A percentile compares a stretch with the other conserved stretches of the same genome.
Conservation (phyloP, 1,140 invertebrate genomes). For the Bombyx mandarina region DNA sequence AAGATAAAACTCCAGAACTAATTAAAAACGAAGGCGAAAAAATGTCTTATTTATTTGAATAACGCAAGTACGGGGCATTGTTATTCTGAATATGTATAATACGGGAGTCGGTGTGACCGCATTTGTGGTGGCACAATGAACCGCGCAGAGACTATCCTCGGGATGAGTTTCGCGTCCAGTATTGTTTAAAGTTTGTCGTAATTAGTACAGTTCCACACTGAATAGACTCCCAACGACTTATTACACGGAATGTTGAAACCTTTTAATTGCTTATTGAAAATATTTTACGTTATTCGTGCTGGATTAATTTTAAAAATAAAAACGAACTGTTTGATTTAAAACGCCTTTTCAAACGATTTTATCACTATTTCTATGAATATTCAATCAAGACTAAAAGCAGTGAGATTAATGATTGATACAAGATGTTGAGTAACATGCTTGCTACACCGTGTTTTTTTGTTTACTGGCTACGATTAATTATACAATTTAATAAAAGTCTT, state of each 20-base stretch:
- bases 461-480: too few relatives aligned
- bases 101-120: constrained; percentile 62
- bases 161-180: constrained; percentile 68
- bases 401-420: too few relatives aligned
- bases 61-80: constrained; percentile 55
- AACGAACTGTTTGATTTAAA: too few relatives aligned
- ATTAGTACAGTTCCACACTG: constrained; percentile 62
- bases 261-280: constrained; percentile 37
- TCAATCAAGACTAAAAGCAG: too few relatives aligned
- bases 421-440: too few relatives aligned
- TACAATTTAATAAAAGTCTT: too few relatives aligned
- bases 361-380: too few relatives aligned
- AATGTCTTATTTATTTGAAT: constrained; percentile 65
- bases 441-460: too few relatives aligned
- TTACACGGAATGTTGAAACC: constrained; percentile 41
- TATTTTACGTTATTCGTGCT: background rate
- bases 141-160: constrained; percentile 52
- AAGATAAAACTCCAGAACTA: too few relatives aligned
- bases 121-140: constrained; percentile 61
- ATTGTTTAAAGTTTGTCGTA: constrained; percentile 70
- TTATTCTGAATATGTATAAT: constrained; percentile 68
- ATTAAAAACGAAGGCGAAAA: constrained; percentile 23
- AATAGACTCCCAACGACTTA: constrained; percentile 56
- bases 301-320: background rate
- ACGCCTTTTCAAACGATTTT: too few relatives aligned